Conservation (phyloP, 2,113 vertebrate species). For the chimpanzee (Pan troglodytes) region DNA sequence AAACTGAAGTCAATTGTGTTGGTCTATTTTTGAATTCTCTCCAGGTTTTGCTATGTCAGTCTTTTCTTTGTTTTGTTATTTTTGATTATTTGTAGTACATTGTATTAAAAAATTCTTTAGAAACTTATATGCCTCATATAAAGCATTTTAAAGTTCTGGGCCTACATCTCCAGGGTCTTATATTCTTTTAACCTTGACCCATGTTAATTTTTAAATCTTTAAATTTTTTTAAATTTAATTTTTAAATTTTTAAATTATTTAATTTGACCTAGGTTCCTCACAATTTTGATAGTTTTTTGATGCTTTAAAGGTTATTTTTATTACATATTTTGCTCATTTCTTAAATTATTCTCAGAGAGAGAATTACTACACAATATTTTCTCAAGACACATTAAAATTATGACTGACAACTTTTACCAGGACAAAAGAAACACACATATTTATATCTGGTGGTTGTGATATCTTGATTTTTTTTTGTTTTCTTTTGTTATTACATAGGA, state of each 20-base stretch:
- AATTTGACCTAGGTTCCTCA: neutral
- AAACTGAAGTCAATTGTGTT: neutral
- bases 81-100: neutral
- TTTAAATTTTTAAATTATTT: neutral
- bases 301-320: neutral
- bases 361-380: neutral
- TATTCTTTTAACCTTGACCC: neutral
- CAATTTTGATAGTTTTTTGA: neutral
- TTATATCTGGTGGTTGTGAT: neutral
- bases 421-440: neutral
- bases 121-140: neutral
- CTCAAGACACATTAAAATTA: neutral
- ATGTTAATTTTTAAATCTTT: neutral
- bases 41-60: neutral
- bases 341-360: neutral
- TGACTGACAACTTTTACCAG: neutral
- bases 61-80: neutral
- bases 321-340: neutral
- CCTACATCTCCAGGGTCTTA: neutral
- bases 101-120: neutral
- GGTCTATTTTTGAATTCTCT: neutral
- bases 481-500: neutral
- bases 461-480: neutral
- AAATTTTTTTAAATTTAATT: neutral
- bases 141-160: neutral